Evolutionary conservation across 2,113 vertebrate genomes (phyloP), one percentile per base, ranked within the genome.

Genomic region (Labrus mixtus): DNA sequence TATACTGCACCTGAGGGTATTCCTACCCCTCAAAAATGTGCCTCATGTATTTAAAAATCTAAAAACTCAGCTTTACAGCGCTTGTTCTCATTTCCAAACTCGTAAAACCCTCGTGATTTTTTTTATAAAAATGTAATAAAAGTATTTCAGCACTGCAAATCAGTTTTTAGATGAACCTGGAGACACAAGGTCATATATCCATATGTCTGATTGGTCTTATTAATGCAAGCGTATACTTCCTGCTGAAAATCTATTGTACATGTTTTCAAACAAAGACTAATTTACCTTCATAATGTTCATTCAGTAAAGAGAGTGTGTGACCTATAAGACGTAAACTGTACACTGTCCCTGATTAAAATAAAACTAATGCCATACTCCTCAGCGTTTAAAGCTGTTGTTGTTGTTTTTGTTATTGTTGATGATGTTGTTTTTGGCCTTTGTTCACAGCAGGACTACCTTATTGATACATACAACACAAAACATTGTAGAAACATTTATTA

Each of bases 121-220:
- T 85, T 53, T 73, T 58, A 7, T 56, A 25, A 41, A 43, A 83
- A 54, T 37, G 22, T 23, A 29, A 59, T 55, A 73, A 72, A 71
- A 13, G 50, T 9, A 2, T 36, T 19, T 45, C 16, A 61, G 48
- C 19, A 63, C 36, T 76, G 46, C 13, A 72, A 65, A 65, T 82
- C 58, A 68, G 0, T n/a, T 37, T 51, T 58, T 25, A 58, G 29
- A 58, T 10, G 25, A 10, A 51, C 19, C 48, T 20, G 19, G 19
- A 51, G 17, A 20, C 17, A 51, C 19, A n/a, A 16, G 8, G n/a
- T 51, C 7, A 7, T n/a, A 20, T n/a, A n/a, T 51, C 48, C 48
- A 51, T 51, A 10, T 50, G 46, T 51, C 17, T 10, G 7, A n/a
- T 19, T n/a, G 10, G 55, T 63, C 33, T 25, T 59, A 2, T 36